phyloP scores from a whole-genome alignment of 1,140 invertebrate species.

The Diabrotica virgifera region DNA sequence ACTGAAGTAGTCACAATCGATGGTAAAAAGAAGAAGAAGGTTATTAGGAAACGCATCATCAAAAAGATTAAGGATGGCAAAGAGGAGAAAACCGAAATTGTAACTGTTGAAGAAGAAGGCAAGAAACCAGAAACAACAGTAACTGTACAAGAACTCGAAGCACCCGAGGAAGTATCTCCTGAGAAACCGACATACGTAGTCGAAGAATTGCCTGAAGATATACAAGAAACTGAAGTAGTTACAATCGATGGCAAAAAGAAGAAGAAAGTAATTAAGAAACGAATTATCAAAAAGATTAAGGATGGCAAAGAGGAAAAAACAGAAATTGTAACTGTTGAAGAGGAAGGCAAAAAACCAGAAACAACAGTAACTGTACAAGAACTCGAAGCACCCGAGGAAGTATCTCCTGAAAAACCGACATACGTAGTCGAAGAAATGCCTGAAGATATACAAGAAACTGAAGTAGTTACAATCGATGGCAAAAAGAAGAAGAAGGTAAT shows the following conservation, averaged over 20 bases:
- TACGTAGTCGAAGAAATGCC: background rate
- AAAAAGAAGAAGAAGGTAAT: background rate
- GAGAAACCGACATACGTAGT: background rate
- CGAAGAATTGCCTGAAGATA: background rate
- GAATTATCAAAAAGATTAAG: background rate
- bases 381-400: background rate
- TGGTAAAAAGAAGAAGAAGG: background rate
- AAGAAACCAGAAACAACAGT: background rate
- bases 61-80: background rate
- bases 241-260: background rate
- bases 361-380: background rate
- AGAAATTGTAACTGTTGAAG: background rate
- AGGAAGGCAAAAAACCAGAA: background rate
- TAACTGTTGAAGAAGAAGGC: background rate
- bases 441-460: background rate
- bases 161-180: background rate
- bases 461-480: background rate
- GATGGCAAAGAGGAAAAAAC: background rate
- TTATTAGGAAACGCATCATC: background rate
- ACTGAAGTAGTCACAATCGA: background rate
- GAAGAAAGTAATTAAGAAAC: background rate
- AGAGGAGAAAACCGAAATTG: background rate
- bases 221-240: background rate
- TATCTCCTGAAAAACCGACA: background rate
- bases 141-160: background rate